A percentile compares a stretch with the other conserved stretches of the same genome.
These are phyloP conservation scores for Pandion haliaetus DNA, from an alignment of 2,113 vertebrate genomes.

Conservation along the genomic window DNA sequence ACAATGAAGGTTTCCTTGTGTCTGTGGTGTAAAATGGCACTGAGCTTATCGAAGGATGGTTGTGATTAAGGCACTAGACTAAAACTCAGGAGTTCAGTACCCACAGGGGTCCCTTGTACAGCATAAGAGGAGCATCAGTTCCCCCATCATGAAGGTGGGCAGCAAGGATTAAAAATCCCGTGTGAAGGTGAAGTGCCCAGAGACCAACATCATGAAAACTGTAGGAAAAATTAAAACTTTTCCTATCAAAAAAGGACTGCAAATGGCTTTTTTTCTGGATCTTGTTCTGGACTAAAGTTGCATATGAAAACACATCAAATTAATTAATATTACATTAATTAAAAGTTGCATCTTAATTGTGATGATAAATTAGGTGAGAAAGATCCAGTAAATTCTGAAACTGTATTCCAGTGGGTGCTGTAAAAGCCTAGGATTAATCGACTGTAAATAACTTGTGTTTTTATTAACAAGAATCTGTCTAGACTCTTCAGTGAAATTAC, in stretches of 20 bases:
- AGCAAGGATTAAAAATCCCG: not conserved
- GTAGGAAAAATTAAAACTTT: not conserved
- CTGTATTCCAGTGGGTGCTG: not conserved
- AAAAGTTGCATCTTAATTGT: not conserved
- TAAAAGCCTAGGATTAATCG: not conserved
- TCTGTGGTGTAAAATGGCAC: conserved; percentile 9
- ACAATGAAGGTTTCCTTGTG: not conserved
- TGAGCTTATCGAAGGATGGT: not conserved
- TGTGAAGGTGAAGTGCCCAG: not conserved
- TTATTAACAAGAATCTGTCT: not conserved
- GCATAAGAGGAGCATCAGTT: not conserved
- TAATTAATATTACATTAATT: not conserved
- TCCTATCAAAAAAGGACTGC: not conserved
- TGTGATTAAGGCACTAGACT: conserved; percentile 18
- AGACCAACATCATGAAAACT: not conserved
- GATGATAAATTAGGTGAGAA: not conserved
- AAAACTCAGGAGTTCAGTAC: not conserved
- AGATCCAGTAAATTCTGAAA: not conserved
- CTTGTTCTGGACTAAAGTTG: not conserved
- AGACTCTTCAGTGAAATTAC: not conserved
- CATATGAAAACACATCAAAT: not conserved
- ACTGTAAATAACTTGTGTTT: not conserved
- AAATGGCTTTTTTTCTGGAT: not conserved
- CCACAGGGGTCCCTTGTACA: not conserved
- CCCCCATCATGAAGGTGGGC: not conserved